Evolutionary conservation across 2,113 vertebrate genomes (phyloP).

Genomic region (Numenius arquata): DNA sequence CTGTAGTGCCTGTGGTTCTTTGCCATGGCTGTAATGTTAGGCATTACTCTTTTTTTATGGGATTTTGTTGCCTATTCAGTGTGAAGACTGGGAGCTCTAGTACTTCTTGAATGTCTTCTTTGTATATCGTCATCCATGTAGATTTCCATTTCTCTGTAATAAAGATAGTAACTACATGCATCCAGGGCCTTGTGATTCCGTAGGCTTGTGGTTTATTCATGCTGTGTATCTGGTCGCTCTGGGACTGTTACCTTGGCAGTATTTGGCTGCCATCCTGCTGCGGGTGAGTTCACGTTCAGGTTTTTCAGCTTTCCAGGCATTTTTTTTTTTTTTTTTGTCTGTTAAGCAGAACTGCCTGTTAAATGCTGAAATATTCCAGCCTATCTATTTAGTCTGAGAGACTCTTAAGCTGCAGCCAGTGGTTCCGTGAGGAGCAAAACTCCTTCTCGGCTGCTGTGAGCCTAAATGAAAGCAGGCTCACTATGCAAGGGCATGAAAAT

Average conservation of each 20-base stretch:
- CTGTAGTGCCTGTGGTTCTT: not conserved
- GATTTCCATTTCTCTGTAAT: not conserved
- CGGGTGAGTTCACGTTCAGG: not conserved
- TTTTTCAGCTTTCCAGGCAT: constrained; percentile 3
- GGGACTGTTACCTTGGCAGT: not conserved
- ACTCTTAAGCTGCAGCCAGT: not conserved
- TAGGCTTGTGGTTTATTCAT: not conserved
- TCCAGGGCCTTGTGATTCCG: not conserved
- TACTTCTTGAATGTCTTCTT: not conserved
- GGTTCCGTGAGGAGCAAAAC: not conserved
- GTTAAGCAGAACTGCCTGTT: not conserved
- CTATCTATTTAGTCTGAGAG: not conserved
- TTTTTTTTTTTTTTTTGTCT: not conserved
- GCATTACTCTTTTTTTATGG: not conserved
- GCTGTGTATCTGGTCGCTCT: not conserved
- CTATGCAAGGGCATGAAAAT: not conserved
- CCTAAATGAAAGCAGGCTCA: not conserved
- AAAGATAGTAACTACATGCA: not conserved
- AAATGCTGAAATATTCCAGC: not conserved
- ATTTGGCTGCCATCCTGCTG: not conserved
- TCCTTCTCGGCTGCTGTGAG: not conserved
- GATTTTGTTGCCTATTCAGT: not conserved
- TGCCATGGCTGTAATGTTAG: not conserved
- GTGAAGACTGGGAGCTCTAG: not conserved
- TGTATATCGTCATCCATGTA: not conserved